Evolutionary conservation across 2,113 vertebrate species (phyloP).

Genomic region (Sclerurus mexicanus): DNA sequence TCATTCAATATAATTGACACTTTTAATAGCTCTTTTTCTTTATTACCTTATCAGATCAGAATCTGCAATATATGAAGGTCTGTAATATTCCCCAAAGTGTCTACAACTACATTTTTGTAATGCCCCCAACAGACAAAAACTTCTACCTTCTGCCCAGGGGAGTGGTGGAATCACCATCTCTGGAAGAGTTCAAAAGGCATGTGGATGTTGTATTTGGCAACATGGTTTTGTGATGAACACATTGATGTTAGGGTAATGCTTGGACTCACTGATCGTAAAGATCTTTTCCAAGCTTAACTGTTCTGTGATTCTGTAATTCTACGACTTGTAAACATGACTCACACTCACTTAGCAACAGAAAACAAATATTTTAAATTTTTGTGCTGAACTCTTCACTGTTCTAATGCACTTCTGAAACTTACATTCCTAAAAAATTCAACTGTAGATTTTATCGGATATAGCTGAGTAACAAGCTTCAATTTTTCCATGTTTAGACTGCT

Average conservation of each 20-base stretch:
- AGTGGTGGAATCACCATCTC: not conserved
- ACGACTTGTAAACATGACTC: not conserved
- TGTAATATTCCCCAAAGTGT: not conserved
- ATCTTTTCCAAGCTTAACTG: not conserved
- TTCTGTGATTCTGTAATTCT: not conserved
- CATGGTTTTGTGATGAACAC: not conserved
- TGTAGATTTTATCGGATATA: not conserved
- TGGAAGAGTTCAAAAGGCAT: not conserved
- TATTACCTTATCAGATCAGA: not conserved
- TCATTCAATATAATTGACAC: not conserved
- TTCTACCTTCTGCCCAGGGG: not conserved
- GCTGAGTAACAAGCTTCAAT: not conserved
- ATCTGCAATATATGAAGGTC: not conserved
- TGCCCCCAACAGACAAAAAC: not conserved
- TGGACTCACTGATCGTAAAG: not conserved
- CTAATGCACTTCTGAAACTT: not conserved
- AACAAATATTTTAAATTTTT: not conserved
- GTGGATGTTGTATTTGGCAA: not conserved
- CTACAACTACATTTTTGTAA: not conserved
- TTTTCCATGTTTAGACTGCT: not conserved
- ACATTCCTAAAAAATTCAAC: not conserved
- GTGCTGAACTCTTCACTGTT: not conserved
- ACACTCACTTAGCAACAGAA: not conserved
- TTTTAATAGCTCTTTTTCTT: not conserved
- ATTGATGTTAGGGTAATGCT: not conserved